Evolutionary conservation across 2,113 vertebrate genomes (phyloP), one percentile per base, ranked within the genome.

Genomic region (Scalopus aquaticus): DNA sequence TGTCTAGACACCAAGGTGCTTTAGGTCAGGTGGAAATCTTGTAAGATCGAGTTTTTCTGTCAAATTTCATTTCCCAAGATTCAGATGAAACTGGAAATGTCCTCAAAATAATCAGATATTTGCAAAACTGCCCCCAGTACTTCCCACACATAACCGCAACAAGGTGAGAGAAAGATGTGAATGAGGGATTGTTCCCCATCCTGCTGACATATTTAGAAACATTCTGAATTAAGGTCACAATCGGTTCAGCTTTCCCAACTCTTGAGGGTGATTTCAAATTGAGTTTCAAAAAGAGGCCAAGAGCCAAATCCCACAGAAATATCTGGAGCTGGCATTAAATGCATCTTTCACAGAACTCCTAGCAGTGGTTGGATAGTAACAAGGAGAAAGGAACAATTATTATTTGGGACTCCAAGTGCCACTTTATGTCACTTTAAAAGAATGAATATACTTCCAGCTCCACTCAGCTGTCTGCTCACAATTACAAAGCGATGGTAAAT

Each of bases 351-450:
- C 76, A 93, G 86, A 94, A 72, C 80, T 67, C 60, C 19, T 60
- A 69, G 78, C 74, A 85, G 60, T 24, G 11, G 60, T 44, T 70
- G 67, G 90, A 51, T 93, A 91, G 95, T 95, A 97, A 96, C 58
- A 88, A 88, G 62, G 91, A 91, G 62, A 96, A 95, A 95, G 92
- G 79, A 94, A 95, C 83, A 97, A 85, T 89, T 92, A 90, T 97
- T 81, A 3, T 51, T 35, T 82, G 70, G 88, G 46, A 88, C 79
- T 92, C 65, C 70, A 94, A 86, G 58, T 92, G 89, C 87, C 88
- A 91, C 84, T 96, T 95, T 86, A 73, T 93, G 95, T 94, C 94
- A 89, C 81, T 96, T 91, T 92, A 95, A 94, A 56, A 92, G 87
- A 96, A 95, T 90, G 89, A 91, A 77, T 20, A 96, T 79, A 86